A percentile compares a stretch with the other conserved stretches of the same genome.
phyloP scores from a whole-genome alignment of 1,140 invertebrate species.

The Drosophila virilis region DNA sequence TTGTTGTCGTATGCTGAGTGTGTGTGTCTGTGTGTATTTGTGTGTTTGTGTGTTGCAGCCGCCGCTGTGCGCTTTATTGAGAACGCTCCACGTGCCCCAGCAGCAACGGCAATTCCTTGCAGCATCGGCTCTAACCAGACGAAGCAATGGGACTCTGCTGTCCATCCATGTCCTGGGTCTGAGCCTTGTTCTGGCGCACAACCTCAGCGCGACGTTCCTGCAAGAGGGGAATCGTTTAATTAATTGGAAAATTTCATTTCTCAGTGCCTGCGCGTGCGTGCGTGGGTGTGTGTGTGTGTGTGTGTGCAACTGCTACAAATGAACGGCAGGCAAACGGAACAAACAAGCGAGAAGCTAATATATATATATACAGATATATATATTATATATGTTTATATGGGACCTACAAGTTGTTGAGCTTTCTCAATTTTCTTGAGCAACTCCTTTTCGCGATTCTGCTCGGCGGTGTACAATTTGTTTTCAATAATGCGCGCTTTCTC shows the following conservation, averaged over 20 bases:
- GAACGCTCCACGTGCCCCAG: constrained; percentile 37
- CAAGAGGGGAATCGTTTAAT: constrained; percentile 56
- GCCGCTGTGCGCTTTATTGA: no score
- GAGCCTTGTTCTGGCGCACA: constrained; percentile 93
- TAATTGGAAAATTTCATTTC: neutral
- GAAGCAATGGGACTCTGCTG: constrained; percentile 75
- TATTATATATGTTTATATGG: neutral
- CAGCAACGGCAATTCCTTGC: constrained; percentile 4
- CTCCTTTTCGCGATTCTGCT: constrained; percentile 91
- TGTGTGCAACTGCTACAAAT: constrained; percentile 35
- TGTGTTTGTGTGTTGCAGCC: constrained; percentile 18
- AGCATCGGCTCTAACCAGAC: constrained; percentile 65
- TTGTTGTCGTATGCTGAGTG: constrained; percentile 3
- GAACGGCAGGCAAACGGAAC: constrained; percentile 44
- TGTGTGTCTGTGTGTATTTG: constrained; percentile 18
- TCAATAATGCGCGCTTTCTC: constrained; percentile 89
- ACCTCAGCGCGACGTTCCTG: constrained; percentile 93
- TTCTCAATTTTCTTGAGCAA: constrained; percentile 92
- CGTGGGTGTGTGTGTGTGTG: neutral
- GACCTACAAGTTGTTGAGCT: constrained; percentile 91
- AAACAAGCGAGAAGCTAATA: constrained; percentile 23
- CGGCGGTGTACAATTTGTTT: constrained; percentile 89
- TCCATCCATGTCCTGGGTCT: constrained; percentile 68
- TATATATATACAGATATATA: constrained; percentile 10
- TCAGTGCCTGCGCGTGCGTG: neutral